These are phyloP conservation scores for Acleris literana DNA, from an alignment of 2,888 invertebrate species.

Conservation along the genomic window DNA sequence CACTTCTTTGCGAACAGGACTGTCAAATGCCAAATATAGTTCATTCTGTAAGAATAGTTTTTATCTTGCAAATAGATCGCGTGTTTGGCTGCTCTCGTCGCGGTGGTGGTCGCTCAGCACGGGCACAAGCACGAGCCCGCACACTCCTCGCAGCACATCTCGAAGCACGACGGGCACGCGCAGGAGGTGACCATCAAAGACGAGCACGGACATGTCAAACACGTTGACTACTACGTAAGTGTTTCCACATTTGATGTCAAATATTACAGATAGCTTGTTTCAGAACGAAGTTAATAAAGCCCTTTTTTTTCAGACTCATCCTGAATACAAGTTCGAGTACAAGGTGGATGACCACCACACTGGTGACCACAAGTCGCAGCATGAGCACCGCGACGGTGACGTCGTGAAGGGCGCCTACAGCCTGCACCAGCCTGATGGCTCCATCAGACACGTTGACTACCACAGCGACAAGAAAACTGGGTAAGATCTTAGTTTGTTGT, in stretches of 20 bases:
- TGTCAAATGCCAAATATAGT: no score
- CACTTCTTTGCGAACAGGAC: no score
- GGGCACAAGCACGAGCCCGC: slow-evolving; percentile 50
- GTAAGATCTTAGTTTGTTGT: slow-evolving; percentile 43
- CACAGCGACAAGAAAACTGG: slow-evolving; percentile 42
- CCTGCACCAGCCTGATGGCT: slow-evolving; percentile 68
- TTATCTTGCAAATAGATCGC: slow-evolving; percentile 5
- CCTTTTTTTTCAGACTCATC: slow-evolving; percentile 37
- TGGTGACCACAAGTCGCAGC: slow-evolving; percentile 60
- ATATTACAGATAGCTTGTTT: no score
- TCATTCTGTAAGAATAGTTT: no score
- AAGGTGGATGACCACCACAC: slow-evolving; percentile 65
- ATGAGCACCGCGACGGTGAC: slow-evolving; percentile 70
- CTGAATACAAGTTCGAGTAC: slow-evolving; percentile 53
- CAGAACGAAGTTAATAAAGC: no score
- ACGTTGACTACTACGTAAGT: slow-evolving; percentile 36
- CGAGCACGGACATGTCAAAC: slow-evolving; percentile 38
- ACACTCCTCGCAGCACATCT: slow-evolving; percentile 45
- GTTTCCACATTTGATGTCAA: neutral
- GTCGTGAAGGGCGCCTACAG: slow-evolving; percentile 77
- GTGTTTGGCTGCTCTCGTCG: slow-evolving; percentile 22
- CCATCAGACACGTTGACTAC: slow-evolving; percentile 48
- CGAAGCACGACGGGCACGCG: slow-evolving; percentile 45
- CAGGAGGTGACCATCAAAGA: slow-evolving; percentile 33
- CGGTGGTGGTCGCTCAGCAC: slow-evolving; percentile 40